These are phyloP conservation scores for Gadus chalcogrammus DNA, from an alignment of 2,113 vertebrate species.

Conservation along the genomic window DNA sequence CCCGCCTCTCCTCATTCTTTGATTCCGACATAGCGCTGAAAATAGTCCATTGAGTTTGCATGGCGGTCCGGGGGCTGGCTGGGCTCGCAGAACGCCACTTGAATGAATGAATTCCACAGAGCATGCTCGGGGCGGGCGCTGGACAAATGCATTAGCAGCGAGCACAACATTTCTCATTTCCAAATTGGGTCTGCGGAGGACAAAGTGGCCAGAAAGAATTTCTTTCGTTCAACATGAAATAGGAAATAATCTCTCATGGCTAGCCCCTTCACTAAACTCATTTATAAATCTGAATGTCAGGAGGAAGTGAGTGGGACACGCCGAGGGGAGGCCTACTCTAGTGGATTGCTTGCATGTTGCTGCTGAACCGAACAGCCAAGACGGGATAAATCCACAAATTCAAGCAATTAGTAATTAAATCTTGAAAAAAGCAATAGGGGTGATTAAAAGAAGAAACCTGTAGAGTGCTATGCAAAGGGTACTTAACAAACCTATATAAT, in stretches of 20 bases:
- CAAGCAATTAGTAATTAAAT: constrained; percentile 58
- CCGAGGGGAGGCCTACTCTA: constrained; percentile 39
- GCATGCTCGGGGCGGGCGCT: constrained; percentile 48
- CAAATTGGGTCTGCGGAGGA: constrained; percentile 76
- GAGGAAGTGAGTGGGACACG: constrained; percentile 13
- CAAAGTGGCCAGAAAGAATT: constrained; percentile 68
- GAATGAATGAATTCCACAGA: constrained; percentile 70
- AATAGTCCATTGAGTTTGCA: constrained; percentile 61
- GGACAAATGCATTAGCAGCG: constrained; percentile 60
- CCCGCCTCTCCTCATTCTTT: constrained; percentile 63
- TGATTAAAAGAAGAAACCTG: background rate
- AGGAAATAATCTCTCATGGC: constrained; percentile 69
- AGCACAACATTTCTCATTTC: constrained; percentile 73
- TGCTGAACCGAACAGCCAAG: constrained; percentile 45
- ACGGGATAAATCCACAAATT: constrained; percentile 38
- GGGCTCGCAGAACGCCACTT: constrained; percentile 61
- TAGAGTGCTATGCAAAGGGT: no score
- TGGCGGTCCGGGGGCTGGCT: constrained; percentile 47
- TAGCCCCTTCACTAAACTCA: constrained; percentile 64
- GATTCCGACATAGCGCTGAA: constrained; percentile 58
- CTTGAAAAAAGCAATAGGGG: constrained; percentile 47
- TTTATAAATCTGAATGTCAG: constrained; percentile 70
- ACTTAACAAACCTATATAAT: no score
- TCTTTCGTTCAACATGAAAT: constrained; percentile 67
- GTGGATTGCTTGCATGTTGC: constrained; percentile 48